These are phyloP conservation scores for Epinephelus malabaricus DNA, from an alignment of 2,797 vertebrate genomes.

Conservation along the genomic window DNA sequence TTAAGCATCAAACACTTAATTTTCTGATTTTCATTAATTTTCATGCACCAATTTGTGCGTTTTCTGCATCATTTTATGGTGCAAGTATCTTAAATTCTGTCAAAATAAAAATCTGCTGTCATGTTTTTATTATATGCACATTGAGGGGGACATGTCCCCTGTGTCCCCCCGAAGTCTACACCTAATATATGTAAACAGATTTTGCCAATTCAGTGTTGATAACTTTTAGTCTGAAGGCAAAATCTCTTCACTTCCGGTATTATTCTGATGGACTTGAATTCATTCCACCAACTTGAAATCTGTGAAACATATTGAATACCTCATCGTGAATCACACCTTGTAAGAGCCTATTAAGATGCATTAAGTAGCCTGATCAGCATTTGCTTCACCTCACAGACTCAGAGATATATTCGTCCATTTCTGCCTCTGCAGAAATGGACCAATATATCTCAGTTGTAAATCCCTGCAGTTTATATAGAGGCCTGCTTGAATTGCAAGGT, in stretches of 20 bases:
- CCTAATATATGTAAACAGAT: too few species aligned
- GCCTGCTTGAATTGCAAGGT: background rate
- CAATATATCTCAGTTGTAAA: constrained; percentile 8
- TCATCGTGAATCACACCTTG: background rate
- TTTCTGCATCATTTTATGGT: too few species aligned
- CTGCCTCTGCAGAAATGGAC: too few species aligned
- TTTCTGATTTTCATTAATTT: too few species aligned
- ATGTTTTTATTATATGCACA: too few species aligned
- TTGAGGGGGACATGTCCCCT: too few species aligned
- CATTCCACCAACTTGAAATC: background rate
- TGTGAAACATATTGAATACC: background rate
- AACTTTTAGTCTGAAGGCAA: constrained; percentile 31
- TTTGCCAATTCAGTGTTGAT: fast-evolving
- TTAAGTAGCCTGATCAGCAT: background rate
- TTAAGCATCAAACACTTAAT: too few species aligned
- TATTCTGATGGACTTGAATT: background rate
- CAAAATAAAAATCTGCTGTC: too few species aligned
- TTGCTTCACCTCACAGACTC: background rate
- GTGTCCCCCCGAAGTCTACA: too few species aligned
- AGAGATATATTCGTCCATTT: too few species aligned
- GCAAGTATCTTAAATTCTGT: too few species aligned
- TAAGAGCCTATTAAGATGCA: background rate
- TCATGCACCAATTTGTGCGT: too few species aligned
- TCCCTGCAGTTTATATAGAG: constrained; percentile 11
- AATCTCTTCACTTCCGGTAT: background rate